These are phyloP conservation scores for Pandemis corylana DNA, from an alignment of 2,888 invertebrate genomes.

Conservation along the genomic window DNA sequence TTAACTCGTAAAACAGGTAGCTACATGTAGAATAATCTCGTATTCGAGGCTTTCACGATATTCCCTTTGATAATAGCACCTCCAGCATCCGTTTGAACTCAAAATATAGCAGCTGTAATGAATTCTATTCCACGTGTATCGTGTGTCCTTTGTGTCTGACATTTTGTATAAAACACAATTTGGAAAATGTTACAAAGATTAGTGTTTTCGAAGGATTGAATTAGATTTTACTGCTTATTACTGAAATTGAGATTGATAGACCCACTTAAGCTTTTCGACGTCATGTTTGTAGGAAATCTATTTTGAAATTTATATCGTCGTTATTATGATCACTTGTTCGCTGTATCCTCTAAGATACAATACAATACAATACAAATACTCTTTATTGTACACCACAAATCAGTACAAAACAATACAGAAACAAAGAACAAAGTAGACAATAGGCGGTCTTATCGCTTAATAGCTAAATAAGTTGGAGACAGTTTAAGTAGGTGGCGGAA, in stretches of 20 bases:
- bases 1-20: slow-evolving; percentile 6
- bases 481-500: too few relatives aligned
- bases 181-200: background rate
- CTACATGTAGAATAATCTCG: slow-evolving; percentile 10
- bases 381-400: too few relatives aligned
- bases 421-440: too few relatives aligned
- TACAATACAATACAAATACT: too few relatives aligned
- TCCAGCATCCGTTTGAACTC: slow-evolving; percentile 5
- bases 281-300: too few relatives aligned
- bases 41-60: slow-evolving; percentile 11
- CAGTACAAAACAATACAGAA: too few relatives aligned
- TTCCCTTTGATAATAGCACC: slow-evolving; percentile 20
- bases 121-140: background rate
- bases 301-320: too few relatives aligned
- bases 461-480: too few relatives aligned
- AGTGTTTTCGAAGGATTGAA: background rate
- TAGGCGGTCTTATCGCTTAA: too few relatives aligned
- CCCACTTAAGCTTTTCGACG: background rate
- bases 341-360: too few relatives aligned
- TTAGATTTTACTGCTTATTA: background rate
- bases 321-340: too few relatives aligned
- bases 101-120: background rate
- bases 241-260: background rate
- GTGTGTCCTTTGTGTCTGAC: background rate
- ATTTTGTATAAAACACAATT: background rate